A percentile compares a stretch with the other conserved stretches of the same genome.
These are phyloP conservation scores for Megaceryle alcyon DNA, from an alignment of 2,797 vertebrate genomes.

Conservation along the genomic window DNA sequence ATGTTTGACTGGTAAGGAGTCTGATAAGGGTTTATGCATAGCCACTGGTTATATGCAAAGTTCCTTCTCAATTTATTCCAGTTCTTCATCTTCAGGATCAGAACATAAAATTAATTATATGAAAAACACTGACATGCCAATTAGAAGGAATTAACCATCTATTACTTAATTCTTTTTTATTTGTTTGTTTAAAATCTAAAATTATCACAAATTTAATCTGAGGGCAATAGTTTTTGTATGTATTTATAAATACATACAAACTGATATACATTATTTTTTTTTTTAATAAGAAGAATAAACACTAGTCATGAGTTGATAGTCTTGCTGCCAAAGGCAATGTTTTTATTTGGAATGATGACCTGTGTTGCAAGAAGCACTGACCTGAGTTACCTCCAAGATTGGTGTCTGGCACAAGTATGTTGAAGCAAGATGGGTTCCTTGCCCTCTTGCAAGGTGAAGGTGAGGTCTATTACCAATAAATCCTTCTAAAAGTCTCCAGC, in stretches of 20 bases:
- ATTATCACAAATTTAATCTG: neutral
- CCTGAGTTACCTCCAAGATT: neutral
- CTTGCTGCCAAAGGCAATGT: neutral
- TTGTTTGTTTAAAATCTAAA: neutral
- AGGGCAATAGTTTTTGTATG: neutral
- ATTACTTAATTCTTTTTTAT: no score
- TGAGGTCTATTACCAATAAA: neutral
- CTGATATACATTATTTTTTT: neutral
- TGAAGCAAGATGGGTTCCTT: neutral
- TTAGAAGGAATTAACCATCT: neutral
- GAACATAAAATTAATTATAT: neutral
- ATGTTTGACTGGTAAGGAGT: neutral
- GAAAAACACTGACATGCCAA: neutral
- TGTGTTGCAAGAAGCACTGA: neutral
- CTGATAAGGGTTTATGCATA: neutral
- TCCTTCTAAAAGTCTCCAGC: neutral
- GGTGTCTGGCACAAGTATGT: neutral
- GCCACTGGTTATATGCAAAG: neutral
- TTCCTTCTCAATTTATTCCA: neutral
- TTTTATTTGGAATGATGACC: neutral
- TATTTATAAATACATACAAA: neutral
- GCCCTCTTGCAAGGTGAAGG: neutral
- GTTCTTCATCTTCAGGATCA: neutral
- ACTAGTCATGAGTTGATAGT: neutral
- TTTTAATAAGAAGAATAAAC: neutral